Conservation (phyloP, 37 sponge, comb jelly and placozoan genomes). For the Spongia lamella region DNA sequence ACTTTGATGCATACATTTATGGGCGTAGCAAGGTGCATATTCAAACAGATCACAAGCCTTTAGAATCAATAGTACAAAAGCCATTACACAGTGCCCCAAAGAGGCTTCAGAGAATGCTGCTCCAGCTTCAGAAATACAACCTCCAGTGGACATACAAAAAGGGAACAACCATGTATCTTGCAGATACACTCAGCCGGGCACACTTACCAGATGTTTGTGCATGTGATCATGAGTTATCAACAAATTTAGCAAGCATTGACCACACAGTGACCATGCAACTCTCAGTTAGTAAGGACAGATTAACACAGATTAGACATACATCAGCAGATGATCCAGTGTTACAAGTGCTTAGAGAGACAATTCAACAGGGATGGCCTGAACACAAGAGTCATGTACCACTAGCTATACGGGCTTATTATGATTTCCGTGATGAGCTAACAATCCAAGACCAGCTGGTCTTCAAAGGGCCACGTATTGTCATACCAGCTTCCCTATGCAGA, state of each 20-base stretch:
- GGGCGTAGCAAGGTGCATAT: slow-evolving; percentile 25
- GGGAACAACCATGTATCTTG: slow-evolving; percentile 30
- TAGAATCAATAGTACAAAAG: slow-evolving; percentile 31
- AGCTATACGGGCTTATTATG: slow-evolving; percentile 14
- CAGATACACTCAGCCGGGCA: slow-evolving; percentile 47
- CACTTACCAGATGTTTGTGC: slow-evolving; percentile 6
- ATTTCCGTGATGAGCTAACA: too few relatives aligned
- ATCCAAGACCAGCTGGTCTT: slow-evolving; percentile 42
- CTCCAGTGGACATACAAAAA: slow-evolving; percentile 36
- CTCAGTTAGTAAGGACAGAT: too few relatives aligned
- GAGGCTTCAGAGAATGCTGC: too few relatives aligned
- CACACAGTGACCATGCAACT: too few relatives aligned
- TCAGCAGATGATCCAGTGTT: slow-evolving; percentile 31
- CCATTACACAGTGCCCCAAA: slow-evolving; percentile 40
- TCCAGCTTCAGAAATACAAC: slow-evolving; percentile 44
- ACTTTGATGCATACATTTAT: too few relatives aligned
- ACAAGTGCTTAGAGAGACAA: background rate
- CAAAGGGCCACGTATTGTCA: slow-evolving; percentile 31
- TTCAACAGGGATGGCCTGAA: slow-evolving; percentile 33
- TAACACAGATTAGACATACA: slow-evolving; percentile 9
- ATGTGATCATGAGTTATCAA: slow-evolving; percentile 12
- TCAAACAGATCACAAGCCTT: slow-evolving; percentile 52
- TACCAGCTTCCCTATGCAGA: slow-evolving; percentile 6
- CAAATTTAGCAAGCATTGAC: slow-evolving; percentile 1
- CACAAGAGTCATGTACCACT: slow-evolving; percentile 21